Evolutionary conservation across 1,140 invertebrate genomes (phyloP).

Genomic region (Drosophila parvula): DNA sequence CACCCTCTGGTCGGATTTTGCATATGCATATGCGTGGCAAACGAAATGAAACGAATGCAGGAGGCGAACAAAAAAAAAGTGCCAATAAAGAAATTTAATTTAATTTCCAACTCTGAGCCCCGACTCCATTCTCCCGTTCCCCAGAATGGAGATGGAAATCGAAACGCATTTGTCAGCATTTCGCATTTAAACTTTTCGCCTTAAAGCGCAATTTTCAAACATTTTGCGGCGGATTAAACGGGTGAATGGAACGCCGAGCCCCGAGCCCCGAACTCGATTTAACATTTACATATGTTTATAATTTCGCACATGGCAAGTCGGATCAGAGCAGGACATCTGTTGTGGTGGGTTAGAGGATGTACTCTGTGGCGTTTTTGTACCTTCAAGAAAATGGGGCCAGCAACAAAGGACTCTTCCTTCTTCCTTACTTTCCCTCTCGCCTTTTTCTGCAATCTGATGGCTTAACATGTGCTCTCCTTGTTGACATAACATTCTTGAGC

Average conservation of each 20-base stretch:
- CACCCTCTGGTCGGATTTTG: slow-evolving; percentile 28
- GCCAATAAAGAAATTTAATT: slow-evolving; percentile 80
- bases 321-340: slow-evolving; percentile 8
- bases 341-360: not conserved
- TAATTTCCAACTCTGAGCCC: slow-evolving; percentile 67
- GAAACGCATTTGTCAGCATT: slow-evolving; percentile 78
- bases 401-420: not conserved
- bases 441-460: not conserved
- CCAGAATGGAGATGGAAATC: slow-evolving; percentile 19
- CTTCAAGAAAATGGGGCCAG: not conserved
- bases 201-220: slow-evolving; percentile 61
- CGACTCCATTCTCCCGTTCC: not conserved
- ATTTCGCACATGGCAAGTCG: slow-evolving; percentile 11
- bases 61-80: slow-evolving; percentile 31
- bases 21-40: slow-evolving; percentile 64
- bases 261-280: not conserved
- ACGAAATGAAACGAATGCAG: slow-evolving; percentile 44
- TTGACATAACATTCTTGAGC: not conserved
- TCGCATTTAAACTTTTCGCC: slow-evolving; percentile 71
- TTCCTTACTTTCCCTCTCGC: not conserved
- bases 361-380: not conserved
- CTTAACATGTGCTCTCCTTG: not conserved
- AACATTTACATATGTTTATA: slow-evolving; percentile 34
- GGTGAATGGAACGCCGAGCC: not conserved
- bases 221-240: slow-evolving; percentile 64